phyloP scores from a whole-genome alignment of 1,140 invertebrate genomes.

The Drosophila gunungcola region DNA sequence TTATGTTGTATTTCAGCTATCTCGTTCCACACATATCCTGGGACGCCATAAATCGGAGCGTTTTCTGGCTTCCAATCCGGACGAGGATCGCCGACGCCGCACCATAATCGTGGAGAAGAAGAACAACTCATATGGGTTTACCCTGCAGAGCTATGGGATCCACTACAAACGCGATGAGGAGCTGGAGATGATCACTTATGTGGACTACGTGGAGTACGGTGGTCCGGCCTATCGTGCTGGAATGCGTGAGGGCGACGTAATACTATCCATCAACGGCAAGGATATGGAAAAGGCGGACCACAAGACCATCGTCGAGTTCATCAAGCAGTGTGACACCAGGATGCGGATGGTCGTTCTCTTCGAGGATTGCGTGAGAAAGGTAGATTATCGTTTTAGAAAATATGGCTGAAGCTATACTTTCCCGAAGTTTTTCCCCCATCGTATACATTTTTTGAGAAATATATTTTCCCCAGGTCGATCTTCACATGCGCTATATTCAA shows the following conservation, averaged over 20 bases:
- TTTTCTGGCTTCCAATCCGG: constrained; percentile 89
- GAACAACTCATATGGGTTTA: constrained; percentile 96
- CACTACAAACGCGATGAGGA: constrained; percentile 94
- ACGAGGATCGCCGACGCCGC: constrained; percentile 92
- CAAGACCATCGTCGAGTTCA: constrained; percentile 94
- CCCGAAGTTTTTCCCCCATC: too few relatives aligned
- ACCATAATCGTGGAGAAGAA: constrained; percentile 97
- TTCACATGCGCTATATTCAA: constrained; percentile 96
- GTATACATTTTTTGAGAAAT: background rate
- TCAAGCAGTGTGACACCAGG: constrained; percentile 94
- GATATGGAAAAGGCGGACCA: constrained; percentile 97
- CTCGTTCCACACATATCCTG: constrained; percentile 88
- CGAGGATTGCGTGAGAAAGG: constrained; percentile 97
- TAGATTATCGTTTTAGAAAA: constrained; percentile 1
- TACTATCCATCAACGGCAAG: constrained; percentile 96
- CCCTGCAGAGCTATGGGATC: constrained; percentile 97
- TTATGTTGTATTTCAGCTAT: constrained; percentile 49
- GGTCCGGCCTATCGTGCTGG: constrained; percentile 95
- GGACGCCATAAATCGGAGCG: constrained; percentile 93
- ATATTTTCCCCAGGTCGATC: constrained; percentile 88
- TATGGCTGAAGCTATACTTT: too few relatives aligned
- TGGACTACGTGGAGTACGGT: constrained; percentile 97
- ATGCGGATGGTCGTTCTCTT: constrained; percentile 98
- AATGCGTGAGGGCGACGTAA: constrained; percentile 97
- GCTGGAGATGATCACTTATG: constrained; percentile 96